Base-by-base conservation (phyloP, 1,140 invertebrate genomes). In the Leptestheria dahalacensis region DNA sequence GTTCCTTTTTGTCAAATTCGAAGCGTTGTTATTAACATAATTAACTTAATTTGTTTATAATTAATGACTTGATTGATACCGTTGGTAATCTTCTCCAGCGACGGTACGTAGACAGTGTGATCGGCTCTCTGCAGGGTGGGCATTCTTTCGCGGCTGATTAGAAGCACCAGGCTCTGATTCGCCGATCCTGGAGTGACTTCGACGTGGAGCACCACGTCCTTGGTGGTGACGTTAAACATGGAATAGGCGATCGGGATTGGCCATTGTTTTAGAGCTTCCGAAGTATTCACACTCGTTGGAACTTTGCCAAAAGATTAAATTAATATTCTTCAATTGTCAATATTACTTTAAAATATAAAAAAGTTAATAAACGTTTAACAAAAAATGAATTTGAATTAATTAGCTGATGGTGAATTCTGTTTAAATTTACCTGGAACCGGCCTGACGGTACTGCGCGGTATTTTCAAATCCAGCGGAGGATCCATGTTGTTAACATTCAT, bases 171-270 rank as follows among this genome's bases (percentile, higher is more conserved):
- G 15, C 61, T 62, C 15, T 65, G 59, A 23, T 67, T 48, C 12
- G 58, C 51, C 51, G 65, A 63, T 23, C 57, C 60, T 2, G 68
- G 68, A 10, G 59, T 61, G 10, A 69, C 64, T 61, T 69, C 68
- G 29, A 69, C 64, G 51, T 67, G 69, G 0, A 69, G 61, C 15
- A 67, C 64, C 33, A 66, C 65, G 61, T 66, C 67, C 1, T 65
- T 60, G 59, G 67, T 68, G n/a, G 64, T 62, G 6, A 69, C 67
- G 33, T 65, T 52, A 49, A 69, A 57, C 41, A 56, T 12, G 23
- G 53, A 56, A 29, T 56, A 56, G 23, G 53, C 53, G 15, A 56
- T 56, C 2, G 23, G 53, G 15, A 24, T 29, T 20, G 41, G 26
- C 12, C 26, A 12, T 28, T 25, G 20, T 12, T 12, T 9, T 41